These are phyloP conservation scores for Eriosoma lanigerum DNA, from an alignment of 1,140 invertebrate genomes.

Conservation along the genomic window DNA sequence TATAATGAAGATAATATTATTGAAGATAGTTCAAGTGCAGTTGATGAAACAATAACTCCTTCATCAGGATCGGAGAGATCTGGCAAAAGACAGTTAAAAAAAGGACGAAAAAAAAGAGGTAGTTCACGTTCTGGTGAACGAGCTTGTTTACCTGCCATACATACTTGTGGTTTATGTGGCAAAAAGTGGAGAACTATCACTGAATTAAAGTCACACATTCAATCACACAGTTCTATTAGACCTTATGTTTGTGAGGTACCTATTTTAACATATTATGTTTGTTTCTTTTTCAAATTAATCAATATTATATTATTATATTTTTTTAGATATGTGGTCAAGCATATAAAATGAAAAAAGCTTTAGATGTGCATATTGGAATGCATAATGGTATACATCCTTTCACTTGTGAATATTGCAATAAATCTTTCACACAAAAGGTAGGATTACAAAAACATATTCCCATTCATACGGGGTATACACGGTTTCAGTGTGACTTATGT, in stretches of 20 bases:
- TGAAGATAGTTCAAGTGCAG: conserved; percentile 32
- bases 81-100: conserved; percentile 45
- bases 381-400: conserved; percentile 72
- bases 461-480: conserved; percentile 67
- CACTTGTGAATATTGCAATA: conserved; percentile 74
- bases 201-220: conserved; percentile 60
- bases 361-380: conserved; percentile 65
- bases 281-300: conserved; percentile 12
- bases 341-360: conserved; percentile 54
- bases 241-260: conserved; percentile 62
- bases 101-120: conserved; percentile 38
- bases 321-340: conserved; percentile 64
- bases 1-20: conserved; percentile 23
- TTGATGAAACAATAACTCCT: conserved; percentile 11
- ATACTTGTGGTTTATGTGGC: conserved; percentile 58
- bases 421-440: conserved; percentile 72
- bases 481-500: conserved; percentile 54
- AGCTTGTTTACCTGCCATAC: conserved; percentile 52
- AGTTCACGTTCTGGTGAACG: conserved; percentile 52
- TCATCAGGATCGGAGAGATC: conserved; percentile 25
- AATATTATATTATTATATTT: too few relatives aligned
- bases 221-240: conserved; percentile 59
- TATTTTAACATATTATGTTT: conserved; percentile 1
- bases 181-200: conserved; percentile 58
- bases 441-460: conserved; percentile 67